phyloP scores from a whole-genome alignment of 2,888 invertebrate species.

The Scelioninae gen. 1 region DNA sequence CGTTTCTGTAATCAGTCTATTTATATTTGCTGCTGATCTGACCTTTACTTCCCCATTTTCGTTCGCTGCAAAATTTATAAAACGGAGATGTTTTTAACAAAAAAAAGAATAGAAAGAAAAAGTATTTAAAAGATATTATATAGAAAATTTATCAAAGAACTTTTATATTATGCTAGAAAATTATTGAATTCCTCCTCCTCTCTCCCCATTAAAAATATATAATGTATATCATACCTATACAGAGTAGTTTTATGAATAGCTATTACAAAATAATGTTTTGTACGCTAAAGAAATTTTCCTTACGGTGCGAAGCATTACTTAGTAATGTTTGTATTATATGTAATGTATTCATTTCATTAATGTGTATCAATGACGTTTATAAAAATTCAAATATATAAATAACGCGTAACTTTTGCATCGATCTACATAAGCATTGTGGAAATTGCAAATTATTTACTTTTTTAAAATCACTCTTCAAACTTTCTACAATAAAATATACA shows the following conservation, averaged over 20 bases:
- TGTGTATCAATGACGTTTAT: constrained; percentile 38
- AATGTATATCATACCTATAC: constrained; percentile 29
- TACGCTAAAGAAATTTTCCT: neutral
- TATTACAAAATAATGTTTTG: constrained; percentile 31
- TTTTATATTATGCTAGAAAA: constrained; percentile 46
- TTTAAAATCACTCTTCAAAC: constrained; percentile 3
- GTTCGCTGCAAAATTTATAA: constrained; percentile 1
- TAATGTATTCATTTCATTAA: constrained; percentile 52
- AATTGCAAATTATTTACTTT: neutral
- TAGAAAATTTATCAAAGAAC: constrained; percentile 33
- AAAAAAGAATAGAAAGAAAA: constrained; percentile 13
- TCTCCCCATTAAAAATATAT: constrained; percentile 5
- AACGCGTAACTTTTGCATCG: constrained; percentile 44
- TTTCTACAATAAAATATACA: constrained; percentile 2
- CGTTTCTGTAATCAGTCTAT: too few species aligned
- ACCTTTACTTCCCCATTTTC: constrained; percentile 11
- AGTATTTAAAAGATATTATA: constrained; percentile 2
- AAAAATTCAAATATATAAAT: constrained; percentile 40
- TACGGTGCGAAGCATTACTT: constrained; percentile 19
- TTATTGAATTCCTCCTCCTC: constrained; percentile 5
- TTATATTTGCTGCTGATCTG: neutral
- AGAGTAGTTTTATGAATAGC: constrained; percentile 15
- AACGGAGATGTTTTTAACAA: neutral
- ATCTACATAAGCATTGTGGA: constrained; percentile 30
- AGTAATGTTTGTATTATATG: constrained; percentile 49